Conservation (phyloP, 2,113 vertebrate species). For the Trichomycterus rosablanca region DNA sequence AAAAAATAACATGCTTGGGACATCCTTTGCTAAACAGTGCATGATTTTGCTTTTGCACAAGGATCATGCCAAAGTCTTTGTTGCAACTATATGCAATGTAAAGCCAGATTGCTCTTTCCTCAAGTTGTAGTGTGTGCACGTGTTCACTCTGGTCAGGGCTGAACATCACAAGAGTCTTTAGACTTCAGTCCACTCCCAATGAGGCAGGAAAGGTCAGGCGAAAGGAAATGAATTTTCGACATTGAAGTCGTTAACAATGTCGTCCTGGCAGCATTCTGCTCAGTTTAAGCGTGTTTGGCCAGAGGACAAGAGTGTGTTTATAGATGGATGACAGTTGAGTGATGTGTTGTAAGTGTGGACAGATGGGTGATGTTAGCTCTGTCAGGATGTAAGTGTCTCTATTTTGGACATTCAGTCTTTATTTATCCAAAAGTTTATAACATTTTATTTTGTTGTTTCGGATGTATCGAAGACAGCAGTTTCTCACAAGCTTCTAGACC, state of each 20-base stretch:
- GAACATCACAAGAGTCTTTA: too few species aligned
- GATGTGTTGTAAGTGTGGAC: slow-evolving; percentile 49
- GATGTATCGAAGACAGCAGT: slow-evolving; percentile 15
- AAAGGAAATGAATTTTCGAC: slow-evolving; percentile 32
- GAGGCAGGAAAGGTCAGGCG: slow-evolving; percentile 23
- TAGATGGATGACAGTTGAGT: slow-evolving; percentile 47
- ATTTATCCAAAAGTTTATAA: slow-evolving; percentile 30
- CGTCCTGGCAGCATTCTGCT: slow-evolving; percentile 27
- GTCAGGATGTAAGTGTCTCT: slow-evolving; percentile 38
- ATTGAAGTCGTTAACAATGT: slow-evolving; percentile 38
- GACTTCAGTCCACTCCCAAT: slow-evolving; percentile 2
- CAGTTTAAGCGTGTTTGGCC: slow-evolving; percentile 40
- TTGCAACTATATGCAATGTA: too few species aligned
- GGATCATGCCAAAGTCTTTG: too few species aligned
- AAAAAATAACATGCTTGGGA: too few species aligned
- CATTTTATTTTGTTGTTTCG: neutral
- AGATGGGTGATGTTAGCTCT: slow-evolving; percentile 49
- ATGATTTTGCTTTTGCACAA: too few species aligned
- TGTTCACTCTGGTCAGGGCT: neutral
- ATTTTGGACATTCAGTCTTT: slow-evolving; percentile 29
- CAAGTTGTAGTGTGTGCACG: neutral
- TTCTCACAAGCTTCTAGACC: slow-evolving; percentile 9
- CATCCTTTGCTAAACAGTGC: too few species aligned
- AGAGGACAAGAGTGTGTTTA: slow-evolving; percentile 51
- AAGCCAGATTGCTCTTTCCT: too few species aligned